Evolutionary conservation across 2,797 vertebrate genomes (phyloP).

Genomic region (Bradypus variegatus): DNA sequence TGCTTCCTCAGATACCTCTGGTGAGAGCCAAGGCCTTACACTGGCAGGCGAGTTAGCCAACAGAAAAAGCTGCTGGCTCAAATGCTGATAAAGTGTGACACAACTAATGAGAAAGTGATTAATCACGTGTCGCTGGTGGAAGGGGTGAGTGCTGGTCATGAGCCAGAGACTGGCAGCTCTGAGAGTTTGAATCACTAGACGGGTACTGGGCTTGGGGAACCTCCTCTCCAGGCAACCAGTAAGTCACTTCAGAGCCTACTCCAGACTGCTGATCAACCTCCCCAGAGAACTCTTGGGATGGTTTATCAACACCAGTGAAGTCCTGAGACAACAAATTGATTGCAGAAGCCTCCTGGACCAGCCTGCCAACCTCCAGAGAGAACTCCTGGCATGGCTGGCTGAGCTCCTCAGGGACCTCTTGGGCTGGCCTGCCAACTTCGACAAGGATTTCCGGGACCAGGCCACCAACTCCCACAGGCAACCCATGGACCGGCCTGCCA

Average conservation of each 20-base stretch:
- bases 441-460: conserved; percentile 35
- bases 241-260: not conserved
- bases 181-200: conserved; percentile 39
- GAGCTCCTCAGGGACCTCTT: conserved; percentile 27
- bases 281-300: conserved; percentile 9
- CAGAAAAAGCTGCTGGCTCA: conserved; percentile 43
- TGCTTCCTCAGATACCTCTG: conserved; percentile 45
- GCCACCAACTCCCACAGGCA: not conserved
- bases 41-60: conserved; percentile 42
- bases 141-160: conserved; percentile 51
- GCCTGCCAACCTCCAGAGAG: conserved; percentile 45
- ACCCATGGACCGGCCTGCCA: not conserved
- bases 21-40: conserved; percentile 7
- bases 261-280: conserved; percentile 1
- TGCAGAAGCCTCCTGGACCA: conserved; percentile 30
- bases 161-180: conserved; percentile 33
- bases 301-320: conserved; percentile 33
- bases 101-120: conserved; percentile 43
- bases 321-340: conserved; percentile 36
- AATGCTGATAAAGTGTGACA: conserved; percentile 43
- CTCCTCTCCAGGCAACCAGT: conserved; percentile 48
- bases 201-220: conserved; percentile 49
- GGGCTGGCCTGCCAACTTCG: conserved; percentile 26
- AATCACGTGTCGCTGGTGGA: conserved; percentile 51
- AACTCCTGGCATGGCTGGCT: conserved; percentile 20